phyloP scores from a whole-genome alignment of 1,140 invertebrate genomes.

The Metaphire vulgaris region DNA sequence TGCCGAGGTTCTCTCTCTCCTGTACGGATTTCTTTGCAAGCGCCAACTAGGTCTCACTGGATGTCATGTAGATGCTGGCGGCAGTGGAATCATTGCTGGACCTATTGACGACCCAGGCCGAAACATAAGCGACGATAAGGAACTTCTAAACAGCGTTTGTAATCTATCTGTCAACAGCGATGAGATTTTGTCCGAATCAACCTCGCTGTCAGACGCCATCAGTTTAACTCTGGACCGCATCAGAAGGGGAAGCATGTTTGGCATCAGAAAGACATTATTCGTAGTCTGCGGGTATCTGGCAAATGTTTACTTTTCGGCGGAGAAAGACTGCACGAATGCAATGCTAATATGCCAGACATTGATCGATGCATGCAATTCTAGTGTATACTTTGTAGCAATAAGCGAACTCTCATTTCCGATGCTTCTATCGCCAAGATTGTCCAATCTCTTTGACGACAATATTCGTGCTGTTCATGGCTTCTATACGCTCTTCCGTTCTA shows the following conservation, averaged over 20 bases:
- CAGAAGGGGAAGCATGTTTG: not conserved
- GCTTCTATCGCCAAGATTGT: not conserved
- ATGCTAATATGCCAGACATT: not conserved
- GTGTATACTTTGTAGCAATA: not conserved
- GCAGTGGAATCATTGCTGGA: not conserved
- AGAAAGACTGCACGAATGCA: not conserved
- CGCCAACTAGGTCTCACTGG: too few species aligned
- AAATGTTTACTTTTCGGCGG: not conserved
- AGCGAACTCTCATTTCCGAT: not conserved
- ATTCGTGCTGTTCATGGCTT: not conserved
- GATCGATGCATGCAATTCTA: not conserved
- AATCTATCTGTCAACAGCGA: not conserved
- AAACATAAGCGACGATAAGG: not conserved
- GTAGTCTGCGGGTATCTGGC: not conserved
- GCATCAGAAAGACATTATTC: not conserved
- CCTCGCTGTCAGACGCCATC: not conserved
- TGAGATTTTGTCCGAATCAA: not conserved
- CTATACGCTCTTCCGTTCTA: too few species aligned
- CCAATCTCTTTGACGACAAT: not conserved
- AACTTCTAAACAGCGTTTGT: not conserved
- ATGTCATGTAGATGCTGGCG: too few species aligned
- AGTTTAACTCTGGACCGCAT: not conserved
- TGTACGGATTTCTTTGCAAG: too few species aligned
- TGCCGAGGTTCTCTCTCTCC: too few species aligned
- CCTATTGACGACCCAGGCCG: not conserved